Evolutionary conservation across 2,113 vertebrate genomes (phyloP).

Genomic region (Cnemophilus loriae): DNA sequence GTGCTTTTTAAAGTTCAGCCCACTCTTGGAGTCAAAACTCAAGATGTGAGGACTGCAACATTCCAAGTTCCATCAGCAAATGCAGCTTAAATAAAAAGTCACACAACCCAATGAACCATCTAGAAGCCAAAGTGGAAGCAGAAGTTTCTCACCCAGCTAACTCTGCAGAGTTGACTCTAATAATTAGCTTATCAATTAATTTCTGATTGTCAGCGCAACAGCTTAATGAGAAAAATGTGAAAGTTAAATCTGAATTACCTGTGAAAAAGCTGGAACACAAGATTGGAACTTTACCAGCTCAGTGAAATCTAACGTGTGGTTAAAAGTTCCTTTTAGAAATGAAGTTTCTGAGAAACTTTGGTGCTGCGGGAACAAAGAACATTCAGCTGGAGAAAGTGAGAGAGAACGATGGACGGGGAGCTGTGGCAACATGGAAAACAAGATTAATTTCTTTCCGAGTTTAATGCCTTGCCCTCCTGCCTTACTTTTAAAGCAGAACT

Average conservation of each 20-base stretch:
- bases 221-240: background rate
- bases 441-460: background rate
- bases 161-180: background rate
- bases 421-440: background rate
- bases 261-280: background rate
- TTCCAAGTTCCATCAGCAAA: background rate
- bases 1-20: background rate
- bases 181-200: background rate
- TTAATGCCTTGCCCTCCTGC: background rate
- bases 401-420: background rate
- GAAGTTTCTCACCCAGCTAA: background rate
- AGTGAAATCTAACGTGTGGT: background rate
- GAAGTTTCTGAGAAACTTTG: background rate
- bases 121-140: background rate
- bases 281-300: background rate
- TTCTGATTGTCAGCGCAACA: background rate
- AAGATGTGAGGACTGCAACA: background rate
- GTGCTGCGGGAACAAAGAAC: background rate
- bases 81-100: background rate
- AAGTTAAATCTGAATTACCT: background rate
- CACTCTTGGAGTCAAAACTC: background rate
- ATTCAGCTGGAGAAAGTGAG: background rate
- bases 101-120: background rate
- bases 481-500: background rate
- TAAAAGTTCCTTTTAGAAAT: background rate